phyloP scores from a whole-genome alignment of 2,797 vertebrate genomes.

The Acanthurus leucopareius region DNA sequence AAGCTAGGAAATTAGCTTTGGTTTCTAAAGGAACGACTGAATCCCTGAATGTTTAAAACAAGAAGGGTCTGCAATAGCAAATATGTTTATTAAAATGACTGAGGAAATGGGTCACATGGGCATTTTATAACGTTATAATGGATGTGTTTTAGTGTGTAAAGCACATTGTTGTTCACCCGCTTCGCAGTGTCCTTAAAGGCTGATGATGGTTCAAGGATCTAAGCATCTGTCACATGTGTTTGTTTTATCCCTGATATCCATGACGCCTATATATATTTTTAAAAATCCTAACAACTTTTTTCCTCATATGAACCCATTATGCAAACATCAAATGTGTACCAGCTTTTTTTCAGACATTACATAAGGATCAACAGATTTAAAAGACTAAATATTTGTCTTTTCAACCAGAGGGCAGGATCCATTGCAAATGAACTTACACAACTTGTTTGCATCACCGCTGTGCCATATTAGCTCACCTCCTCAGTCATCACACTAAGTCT shows the following conservation, averaged over 20 bases:
- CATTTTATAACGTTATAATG: not conserved
- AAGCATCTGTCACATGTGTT: not conserved
- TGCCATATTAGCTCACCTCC: slow-evolving; percentile 73
- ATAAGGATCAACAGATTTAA: slow-evolving; percentile 28
- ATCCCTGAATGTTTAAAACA: no score
- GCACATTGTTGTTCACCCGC: not conserved
- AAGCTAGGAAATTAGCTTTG: no score
- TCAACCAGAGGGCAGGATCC: slow-evolving; percentile 33
- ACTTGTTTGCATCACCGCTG: slow-evolving; percentile 67
- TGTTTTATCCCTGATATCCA: not conserved
- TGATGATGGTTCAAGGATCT: not conserved
- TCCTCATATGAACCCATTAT: not conserved
- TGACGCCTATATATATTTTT: not conserved
- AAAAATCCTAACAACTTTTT: not conserved
- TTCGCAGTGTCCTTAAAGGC: not conserved
- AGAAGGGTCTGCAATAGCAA: no score
- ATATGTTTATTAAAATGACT: no score
- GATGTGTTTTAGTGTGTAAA: not conserved
- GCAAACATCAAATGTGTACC: not conserved
- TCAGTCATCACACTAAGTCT: slow-evolving; percentile 77
- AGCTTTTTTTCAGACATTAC: slow-evolving; percentile 12
- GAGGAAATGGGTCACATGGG: no score
- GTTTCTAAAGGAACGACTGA: no score
- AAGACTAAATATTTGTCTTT: slow-evolving; percentile 16
- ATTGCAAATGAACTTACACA: slow-evolving; percentile 53